Base-by-base conservation (phyloP, 2,113 vertebrate species). In the Passer domesticus region DNA sequence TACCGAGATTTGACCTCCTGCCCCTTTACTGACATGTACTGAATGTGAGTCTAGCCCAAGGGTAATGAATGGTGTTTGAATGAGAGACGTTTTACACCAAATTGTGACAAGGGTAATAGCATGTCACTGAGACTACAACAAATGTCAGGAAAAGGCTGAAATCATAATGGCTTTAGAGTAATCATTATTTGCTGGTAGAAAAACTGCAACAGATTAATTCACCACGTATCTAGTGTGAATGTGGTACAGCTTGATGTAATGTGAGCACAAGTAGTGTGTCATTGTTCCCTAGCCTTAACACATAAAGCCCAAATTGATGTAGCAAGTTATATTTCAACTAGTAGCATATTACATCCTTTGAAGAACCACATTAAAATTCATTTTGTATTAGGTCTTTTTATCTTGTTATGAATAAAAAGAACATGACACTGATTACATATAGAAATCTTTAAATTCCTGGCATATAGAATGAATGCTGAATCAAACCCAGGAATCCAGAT, bases 91-190 rank as follows among this genome's bases (percentile, higher is more conserved):
- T 94, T 95, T 95, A 96, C 90, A 94, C 87, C 68, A 74, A 86
- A 93, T 88, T 86, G 63, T 95, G 93, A 94, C 92, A 96, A 95
- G 94, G 94, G 82, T 93, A 96, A 96, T 93, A 94, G 59, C 64
- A 83, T 93, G 87, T 94, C 94, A 83, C 87, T 72, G 64, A 90
- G 60, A 94, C 79, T 94, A 94, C 93, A 92, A 91, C 75, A 90
- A 80, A 97, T 81, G 92, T 88, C 79, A 90, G 67, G 47, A 88
- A 92, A 91, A 95, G 82, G 39, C 78, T 79, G 78, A 94, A 91
- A 77, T 90, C 59, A 52, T 89, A 85, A 94, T 83, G 84, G 81
- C 63, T 92, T 95, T 55, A 37, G 20, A 87, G 55, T 66, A 90
- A 90, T 91, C 46, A 77, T 83, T 94, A 94, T 62, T 87, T 91